Base-by-base conservation (phyloP, 1,140 invertebrate species). In the Portunus trituberculatus region DNA sequence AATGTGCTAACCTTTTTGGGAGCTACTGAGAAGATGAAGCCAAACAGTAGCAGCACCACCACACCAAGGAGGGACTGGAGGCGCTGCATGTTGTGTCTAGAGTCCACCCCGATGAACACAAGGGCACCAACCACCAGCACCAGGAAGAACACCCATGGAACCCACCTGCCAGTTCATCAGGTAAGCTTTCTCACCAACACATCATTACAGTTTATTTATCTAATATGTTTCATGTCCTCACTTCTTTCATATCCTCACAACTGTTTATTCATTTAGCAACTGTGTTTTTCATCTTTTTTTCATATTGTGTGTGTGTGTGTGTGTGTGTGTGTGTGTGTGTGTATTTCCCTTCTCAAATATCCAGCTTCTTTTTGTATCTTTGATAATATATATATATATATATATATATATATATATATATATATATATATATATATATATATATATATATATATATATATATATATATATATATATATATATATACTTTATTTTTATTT, bases 11-110 rank as follows among this genome's bases (percentile, higher is more conserved):
- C 97, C 96, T 97, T 96, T 14, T 97, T 97, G 3, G 98, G 98
- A 96, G 98, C 96, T 95, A 98, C 97, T 0, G 98, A 98, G 96
- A 98, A 98, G 32, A 98, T 93, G 45, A 97, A 97, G 48, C 97
- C 97, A 48, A 97, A 28, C 28, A 96, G 8, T 2, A 97, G 67
- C 20, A 98, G 97, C 14, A 97, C 96, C 29, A 97, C 92, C 0
- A 98, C 96, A 0, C 98, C 98, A 14, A 97, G 86, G 6, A 98
- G 96, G 3, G 98, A 98, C 84, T 98, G 97, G 10, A 98, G 90
- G 32, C 97, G 82, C 59, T 89, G 14, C 4, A 94, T 46, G 31
- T 97, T 95, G 59, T 96, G 96, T 20, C 93, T 52, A 4, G 97
- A 96, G 95, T 97, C 97, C 0, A 97, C 88, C 87, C 97, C 97